phyloP scores from a whole-genome alignment of 1,140 invertebrate species.

The Temnothorax curvispinosus region DNA sequence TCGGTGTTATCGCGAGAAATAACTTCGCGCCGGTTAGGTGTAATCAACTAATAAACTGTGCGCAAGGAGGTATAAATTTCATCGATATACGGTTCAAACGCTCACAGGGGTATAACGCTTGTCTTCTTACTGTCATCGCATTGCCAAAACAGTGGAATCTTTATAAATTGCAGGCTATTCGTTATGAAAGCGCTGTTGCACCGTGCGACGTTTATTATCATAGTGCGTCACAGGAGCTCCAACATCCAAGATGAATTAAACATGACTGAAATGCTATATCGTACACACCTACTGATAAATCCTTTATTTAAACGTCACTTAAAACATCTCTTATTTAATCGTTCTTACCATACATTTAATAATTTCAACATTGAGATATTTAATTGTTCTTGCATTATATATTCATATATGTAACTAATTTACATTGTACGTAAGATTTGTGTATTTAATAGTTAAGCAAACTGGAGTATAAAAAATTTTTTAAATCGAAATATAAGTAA shows the following conservation, averaged over 20 bases:
- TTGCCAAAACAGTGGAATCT: slow-evolving; percentile 53
- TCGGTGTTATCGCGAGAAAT: slow-evolving; percentile 34
- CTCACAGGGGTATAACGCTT: slow-evolving; percentile 12
- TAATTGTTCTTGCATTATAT: neutral
- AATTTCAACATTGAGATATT: neutral
- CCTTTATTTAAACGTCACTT: neutral
- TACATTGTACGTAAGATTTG: neutral
- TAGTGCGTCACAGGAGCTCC: neutral
- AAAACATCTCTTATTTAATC: neutral
- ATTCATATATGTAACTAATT: neutral
- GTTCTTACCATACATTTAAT: neutral
- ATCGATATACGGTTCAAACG: slow-evolving; percentile 1
- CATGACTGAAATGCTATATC: neutral
- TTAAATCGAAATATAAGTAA: neutral
- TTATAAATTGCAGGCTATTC: slow-evolving; percentile 29
- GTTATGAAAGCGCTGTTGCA: slow-evolving; percentile 2
- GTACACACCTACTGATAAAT: neutral
- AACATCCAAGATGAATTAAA: slow-evolving; percentile 17
- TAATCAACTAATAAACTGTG: slow-evolving; percentile 45
- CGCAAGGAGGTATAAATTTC: slow-evolving; percentile 47
- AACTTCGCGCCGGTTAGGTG: slow-evolving; percentile 9
- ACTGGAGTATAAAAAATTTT: neutral
- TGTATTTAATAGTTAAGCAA: neutral
- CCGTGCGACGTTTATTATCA: slow-evolving; percentile 33
- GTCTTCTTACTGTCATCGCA: slow-evolving; percentile 49